Evolutionary conservation across 2,113 vertebrate genomes (phyloP), one percentile per base, ranked within the genome.

Genomic region (Oplegnathus fasciatus): DNA sequence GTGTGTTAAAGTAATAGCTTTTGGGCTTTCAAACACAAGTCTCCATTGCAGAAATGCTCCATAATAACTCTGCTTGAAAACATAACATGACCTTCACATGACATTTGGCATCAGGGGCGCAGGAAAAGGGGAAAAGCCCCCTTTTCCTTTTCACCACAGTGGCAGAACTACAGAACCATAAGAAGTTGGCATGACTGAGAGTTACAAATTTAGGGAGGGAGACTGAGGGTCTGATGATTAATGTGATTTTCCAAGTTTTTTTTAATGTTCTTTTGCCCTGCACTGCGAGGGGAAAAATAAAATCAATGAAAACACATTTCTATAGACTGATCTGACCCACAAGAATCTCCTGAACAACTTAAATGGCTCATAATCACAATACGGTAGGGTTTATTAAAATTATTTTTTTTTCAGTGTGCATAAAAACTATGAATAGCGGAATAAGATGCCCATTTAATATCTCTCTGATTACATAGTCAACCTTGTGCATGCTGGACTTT

Each of bases 361-460:
- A 84, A 74, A 86, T 11, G 40, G 24, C 40, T 58, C 22, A 48
- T 65, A 65, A 80, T 75, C 42, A 17, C 37, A 62, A 67, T 6
- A 52, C n/a, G 40, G 55, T 44, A n/a, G n/a, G n/a, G 60, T 57
- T 55, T 10, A 66, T 66, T 65, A 40, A 28, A 37, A 4, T 0
- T 30, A 68, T n/a, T 40, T 69, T 9, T 37, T 55, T 32, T 20
- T 52, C n/a, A 30, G 15, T 9, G 68, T 9, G 9, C 50, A 44
- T 9, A 42, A 48, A 5, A 54, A 67, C 22, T 46, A 10, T 30
- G 8, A 37, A 50, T 37, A 24, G 20, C 0, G 4, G 34, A 70
- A 76, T 46, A 46, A 64, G 30, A 80, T 50, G 20, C 9, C 24
- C 3, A 46, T 57, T 81, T 46, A 28, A 32, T 34, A 37, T 9